phyloP scores from a whole-genome alignment of 2,888 invertebrate species.

The Acleris literana region DNA sequence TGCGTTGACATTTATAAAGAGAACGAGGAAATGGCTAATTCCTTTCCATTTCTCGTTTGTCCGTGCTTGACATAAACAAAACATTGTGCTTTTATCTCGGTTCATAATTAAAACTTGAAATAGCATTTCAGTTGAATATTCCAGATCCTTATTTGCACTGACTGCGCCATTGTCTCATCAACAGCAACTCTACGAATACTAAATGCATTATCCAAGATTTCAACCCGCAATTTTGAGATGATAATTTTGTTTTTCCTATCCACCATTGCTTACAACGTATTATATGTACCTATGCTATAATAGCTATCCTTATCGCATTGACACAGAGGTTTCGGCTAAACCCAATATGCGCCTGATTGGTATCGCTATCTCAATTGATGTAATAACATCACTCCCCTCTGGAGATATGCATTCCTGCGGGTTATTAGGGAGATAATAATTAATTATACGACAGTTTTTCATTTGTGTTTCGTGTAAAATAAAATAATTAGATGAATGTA shows the following conservation, averaged over 20 bases:
- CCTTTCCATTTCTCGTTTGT: no score
- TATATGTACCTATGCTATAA: slow-evolving; percentile 1
- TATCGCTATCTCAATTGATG: slow-evolving; percentile 39
- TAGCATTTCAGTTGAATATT: no score
- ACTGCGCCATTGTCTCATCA: no score
- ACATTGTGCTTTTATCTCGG: no score
- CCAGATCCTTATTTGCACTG: no score
- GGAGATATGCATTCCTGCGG: slow-evolving; percentile 25
- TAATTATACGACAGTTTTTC: background rate
- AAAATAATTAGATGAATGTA: background rate
- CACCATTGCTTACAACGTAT: slow-evolving; percentile 12
- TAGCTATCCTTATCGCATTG: slow-evolving; percentile 33
- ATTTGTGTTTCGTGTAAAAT: background rate
- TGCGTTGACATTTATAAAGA: no score
- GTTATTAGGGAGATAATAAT: slow-evolving; percentile 1
- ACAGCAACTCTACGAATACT: no score
- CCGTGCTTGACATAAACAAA: no score
- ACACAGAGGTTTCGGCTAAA: slow-evolving; percentile 39
- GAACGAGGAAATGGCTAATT: no score
- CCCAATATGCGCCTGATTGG: slow-evolving; percentile 43
- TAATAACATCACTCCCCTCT: slow-evolving; percentile 37
- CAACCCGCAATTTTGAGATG: background rate
- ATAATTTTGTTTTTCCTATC: slow-evolving; percentile 15
- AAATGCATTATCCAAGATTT: no score
- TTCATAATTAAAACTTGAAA: no score